Conservation (phyloP, 2,888 invertebrate species). For the Chrysomela aeneicollis region DNA sequence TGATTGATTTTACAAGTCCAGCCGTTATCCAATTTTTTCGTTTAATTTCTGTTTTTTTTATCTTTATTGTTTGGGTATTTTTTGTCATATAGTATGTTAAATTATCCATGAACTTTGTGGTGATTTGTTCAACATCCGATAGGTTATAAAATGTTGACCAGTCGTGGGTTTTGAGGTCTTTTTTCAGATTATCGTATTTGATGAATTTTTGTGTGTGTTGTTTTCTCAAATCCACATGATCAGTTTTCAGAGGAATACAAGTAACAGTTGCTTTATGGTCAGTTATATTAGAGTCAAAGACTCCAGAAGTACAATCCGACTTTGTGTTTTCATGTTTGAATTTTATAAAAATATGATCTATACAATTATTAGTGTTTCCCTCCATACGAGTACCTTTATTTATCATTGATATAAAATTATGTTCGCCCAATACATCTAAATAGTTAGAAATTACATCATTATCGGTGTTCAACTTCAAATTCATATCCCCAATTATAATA, state of each 20-base stretch:
- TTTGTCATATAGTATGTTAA: conserved; percentile 4
- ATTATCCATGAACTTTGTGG: background rate
- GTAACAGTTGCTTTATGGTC: background rate
- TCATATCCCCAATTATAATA: conserved; percentile 18
- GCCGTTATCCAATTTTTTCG: conserved; percentile 12
- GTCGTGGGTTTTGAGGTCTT: conserved; percentile 9
- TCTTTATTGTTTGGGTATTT: conserved; percentile 8
- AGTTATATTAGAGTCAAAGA: too few relatives aligned
- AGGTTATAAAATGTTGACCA: conserved; percentile 1
- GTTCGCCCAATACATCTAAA: too few relatives aligned
- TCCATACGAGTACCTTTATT: conserved; percentile 6
- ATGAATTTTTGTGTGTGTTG: conserved; percentile 1
- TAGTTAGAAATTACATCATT: conserved; percentile 12
- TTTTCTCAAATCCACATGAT: background rate
- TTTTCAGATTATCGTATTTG: conserved; percentile 9
- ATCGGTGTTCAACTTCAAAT: conserved; percentile 16
- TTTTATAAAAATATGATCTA: conserved; percentile 21
- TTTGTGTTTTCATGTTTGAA: background rate
- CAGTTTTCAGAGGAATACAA: background rate
- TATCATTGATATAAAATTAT: background rate
- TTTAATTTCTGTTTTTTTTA: conserved; percentile 2
- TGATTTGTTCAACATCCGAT: conserved; percentile 1
- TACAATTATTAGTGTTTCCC: conserved; percentile 10
- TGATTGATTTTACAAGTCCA: too few relatives aligned
- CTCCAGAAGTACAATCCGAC: conserved; percentile 6